Base-by-base conservation (phyloP, 2,888 invertebrate genomes). In the Heliconius hortense region DNA sequence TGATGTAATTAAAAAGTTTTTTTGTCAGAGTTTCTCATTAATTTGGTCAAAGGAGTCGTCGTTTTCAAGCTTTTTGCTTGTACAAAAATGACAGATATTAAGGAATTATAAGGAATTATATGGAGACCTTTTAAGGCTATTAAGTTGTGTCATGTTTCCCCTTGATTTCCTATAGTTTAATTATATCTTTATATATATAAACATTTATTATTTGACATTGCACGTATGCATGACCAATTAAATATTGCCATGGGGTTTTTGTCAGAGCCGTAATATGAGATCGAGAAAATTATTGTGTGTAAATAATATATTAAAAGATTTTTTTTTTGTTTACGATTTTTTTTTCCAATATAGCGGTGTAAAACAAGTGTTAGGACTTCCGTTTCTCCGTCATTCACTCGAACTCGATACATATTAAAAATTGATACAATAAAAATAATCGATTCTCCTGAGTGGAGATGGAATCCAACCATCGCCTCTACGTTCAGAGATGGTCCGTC, bases 171-270 rank as follows among this genome's bases (percentile, higher is more conserved):
- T 77, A 73, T 63, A 71, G 63, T 74, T 76, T 79, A 81, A 80
- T 80, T 80, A 76, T 73, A 72, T 76, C 72, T 76, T 70, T 59
- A 74, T 76, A 79, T 79, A 76, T 76, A 79, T 79, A 79, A 73
- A 76, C 72, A 78, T 80, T 79, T 74, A 78, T 76, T 79, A 77
- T 80, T 76, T 79, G 80, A 78, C 79, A 80, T 80, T 81, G 81
- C 77, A 74, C 72, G 78, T 78, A 69, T 72, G 69, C 43, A 15
- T 43, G 15, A 68, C 71, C 72, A 78, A 78, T 76, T 78, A 76
- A 74, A 78, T 69, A 74, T 72, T 63, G 69, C 78, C 76, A 76
- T 77, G 72, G 74, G 31, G 76, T 70, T 67, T 75, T 63, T 72
- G 66, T 73, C 71, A 26, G 66, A 67, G 21, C 62, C 28, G 60